Evolutionary conservation across 1,140 invertebrate species (phyloP).

Genomic region (Atta cephalotes): DNA sequence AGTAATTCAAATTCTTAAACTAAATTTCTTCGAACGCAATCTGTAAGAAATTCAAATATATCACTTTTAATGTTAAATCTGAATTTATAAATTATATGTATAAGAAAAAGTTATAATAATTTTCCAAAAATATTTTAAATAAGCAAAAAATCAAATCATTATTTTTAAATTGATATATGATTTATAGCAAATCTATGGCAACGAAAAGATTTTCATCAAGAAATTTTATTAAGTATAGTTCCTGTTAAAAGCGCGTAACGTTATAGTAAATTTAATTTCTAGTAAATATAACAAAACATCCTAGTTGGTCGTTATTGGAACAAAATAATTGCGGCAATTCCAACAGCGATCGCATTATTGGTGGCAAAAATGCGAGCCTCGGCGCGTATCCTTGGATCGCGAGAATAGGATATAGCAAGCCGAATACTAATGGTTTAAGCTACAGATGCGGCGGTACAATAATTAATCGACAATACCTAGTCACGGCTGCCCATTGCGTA

Average conservation of each 20-base stretch:
- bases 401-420: constrained; percentile 79
- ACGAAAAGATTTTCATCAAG: neutral
- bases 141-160: neutral
- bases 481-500: constrained; percentile 91
- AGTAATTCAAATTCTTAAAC: neutral
- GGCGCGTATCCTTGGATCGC: constrained; percentile 90
- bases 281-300: constrained; percentile 85
- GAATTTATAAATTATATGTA: neutral
- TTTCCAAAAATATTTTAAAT: neutral
- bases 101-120: neutral
- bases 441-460: constrained; percentile 89
- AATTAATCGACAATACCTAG: constrained; percentile 88
- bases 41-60: neutral
- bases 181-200: neutral
- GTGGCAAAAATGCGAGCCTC: constrained; percentile 87
- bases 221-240: neutral
- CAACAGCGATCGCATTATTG: constrained; percentile 85
- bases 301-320: constrained; percentile 86
- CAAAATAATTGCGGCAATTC: constrained; percentile 82
- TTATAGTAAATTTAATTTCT: constrained; percentile 16
- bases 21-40: neutral
- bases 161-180: neutral
- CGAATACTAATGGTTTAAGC: constrained; percentile 57
- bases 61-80: neutral
- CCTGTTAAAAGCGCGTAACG: neutral